A percentile compares a stretch with the other conserved stretches of the same genome.
phyloP scores from a whole-genome alignment of 2,888 invertebrate genomes.

The Acanthopleura granulata region DNA sequence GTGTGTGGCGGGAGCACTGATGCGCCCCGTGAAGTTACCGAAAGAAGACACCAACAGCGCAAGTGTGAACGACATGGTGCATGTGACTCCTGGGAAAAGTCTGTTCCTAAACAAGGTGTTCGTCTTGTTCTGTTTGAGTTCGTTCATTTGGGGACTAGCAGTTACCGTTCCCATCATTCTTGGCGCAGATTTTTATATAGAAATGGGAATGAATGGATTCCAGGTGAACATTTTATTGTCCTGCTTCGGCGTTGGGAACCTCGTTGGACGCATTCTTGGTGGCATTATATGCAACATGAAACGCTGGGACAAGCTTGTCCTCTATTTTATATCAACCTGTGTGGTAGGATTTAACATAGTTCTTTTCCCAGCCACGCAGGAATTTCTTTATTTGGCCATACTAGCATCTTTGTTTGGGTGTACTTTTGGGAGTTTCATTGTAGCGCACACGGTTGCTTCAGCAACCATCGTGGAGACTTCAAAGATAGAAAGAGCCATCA shows the following conservation, averaged over 20 bases:
- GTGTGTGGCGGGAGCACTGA: slow-evolving; percentile 1
- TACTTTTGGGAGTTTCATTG: slow-evolving; percentile 1
- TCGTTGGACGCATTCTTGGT: background rate
- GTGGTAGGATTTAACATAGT: background rate
- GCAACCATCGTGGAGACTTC: background rate
- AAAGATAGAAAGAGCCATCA: background rate
- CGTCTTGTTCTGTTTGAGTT: slow-evolving; percentile 2
- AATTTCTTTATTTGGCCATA: background rate
- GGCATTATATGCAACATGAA: background rate
- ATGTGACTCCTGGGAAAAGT: background rate
- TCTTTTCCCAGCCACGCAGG: background rate
- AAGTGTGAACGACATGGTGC: background rate
- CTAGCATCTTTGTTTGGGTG: background rate
- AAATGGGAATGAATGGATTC: background rate
- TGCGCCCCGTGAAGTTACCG: background rate
- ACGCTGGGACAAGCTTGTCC: background rate
- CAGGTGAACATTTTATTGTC: slow-evolving; percentile 10
- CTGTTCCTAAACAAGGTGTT: background rate
- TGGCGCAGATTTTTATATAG: slow-evolving; percentile 3
- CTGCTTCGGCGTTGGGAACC: slow-evolving; percentile 8
- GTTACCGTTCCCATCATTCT: background rate
- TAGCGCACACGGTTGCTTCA: background rate
- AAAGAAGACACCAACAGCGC: background rate
- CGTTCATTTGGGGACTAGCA: slow-evolving; percentile 13
- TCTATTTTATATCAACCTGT: background rate